phyloP scores from a whole-genome alignment of 2,113 vertebrate genomes.

The Actinemys pallida region DNA sequence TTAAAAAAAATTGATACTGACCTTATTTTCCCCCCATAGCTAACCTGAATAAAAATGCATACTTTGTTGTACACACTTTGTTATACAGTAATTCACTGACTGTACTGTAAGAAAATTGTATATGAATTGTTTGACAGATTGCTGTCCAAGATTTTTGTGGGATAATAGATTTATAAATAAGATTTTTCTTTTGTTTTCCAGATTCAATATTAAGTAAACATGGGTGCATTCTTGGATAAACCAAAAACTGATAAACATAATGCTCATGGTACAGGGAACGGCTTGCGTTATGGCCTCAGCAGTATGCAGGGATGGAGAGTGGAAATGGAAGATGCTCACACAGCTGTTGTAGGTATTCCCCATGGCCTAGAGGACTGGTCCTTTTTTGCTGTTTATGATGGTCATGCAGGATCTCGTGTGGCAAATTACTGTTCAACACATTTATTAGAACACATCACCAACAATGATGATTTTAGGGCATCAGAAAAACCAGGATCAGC shows the following conservation, averaged over 20 bases:
- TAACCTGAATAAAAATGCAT: not conserved
- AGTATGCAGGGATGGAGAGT: conserved; percentile 99
- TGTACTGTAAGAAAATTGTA: not conserved
- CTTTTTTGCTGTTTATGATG: conserved; percentile 98
- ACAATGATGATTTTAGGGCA: conserved; percentile 90
- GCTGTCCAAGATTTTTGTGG: not conserved
- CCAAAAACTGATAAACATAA: conserved; percentile 99
- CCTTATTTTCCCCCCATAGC: not conserved
- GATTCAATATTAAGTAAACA: conserved; percentile 88
- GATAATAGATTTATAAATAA: conserved; percentile 26
- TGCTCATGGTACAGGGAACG: conserved; percentile 92
- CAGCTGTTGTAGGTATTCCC: conserved; percentile 93
- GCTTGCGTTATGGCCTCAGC: conserved; percentile 94
- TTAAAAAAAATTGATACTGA: not conserved
- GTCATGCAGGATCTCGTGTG: conserved; percentile 97
- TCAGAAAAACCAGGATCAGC: conserved; percentile 78
- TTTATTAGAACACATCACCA: conserved; percentile 96
- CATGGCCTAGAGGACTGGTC: conserved; percentile 96
- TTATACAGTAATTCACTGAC: not conserved
- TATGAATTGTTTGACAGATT: not conserved
- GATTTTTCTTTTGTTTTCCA: conserved; percentile 74
- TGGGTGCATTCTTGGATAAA: conserved; percentile 99
- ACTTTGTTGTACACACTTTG: not conserved
- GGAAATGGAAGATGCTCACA: conserved; percentile 99
- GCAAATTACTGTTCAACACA: conserved; percentile 97